These are phyloP conservation scores for Neodontobutis hainanensis DNA, from an alignment of 2,113 vertebrate species.

Conservation along the genomic window DNA sequence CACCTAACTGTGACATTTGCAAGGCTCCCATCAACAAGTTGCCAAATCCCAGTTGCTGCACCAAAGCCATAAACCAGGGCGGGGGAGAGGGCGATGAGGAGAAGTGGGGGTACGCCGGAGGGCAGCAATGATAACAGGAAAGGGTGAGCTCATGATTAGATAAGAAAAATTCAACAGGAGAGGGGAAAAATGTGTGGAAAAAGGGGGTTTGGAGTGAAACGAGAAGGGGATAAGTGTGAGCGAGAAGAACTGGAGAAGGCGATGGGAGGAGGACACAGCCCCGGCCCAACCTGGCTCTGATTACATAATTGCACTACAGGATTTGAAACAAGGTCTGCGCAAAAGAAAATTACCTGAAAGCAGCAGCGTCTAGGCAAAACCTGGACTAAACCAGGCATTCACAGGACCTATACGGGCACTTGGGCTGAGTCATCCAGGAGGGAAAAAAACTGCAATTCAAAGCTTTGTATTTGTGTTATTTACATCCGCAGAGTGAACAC, in stretches of 20 bases:
- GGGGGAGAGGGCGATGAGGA: not conserved
- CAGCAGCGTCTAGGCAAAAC: slow-evolving; percentile 4
- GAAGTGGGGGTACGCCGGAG: not conserved
- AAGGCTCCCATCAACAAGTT: slow-evolving; percentile 45
- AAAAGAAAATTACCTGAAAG: slow-evolving; percentile 18
- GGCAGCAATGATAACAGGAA: not conserved
- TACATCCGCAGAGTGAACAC: not conserved
- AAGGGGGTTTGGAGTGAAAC: not conserved
- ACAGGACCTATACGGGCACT: not conserved
- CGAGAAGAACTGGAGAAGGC: not conserved
- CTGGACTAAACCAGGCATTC: not conserved
- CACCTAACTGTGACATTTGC: slow-evolving; percentile 16
- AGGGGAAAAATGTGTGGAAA: not conserved
- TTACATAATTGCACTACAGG: slow-evolving; percentile 66
- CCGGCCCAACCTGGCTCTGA: slow-evolving; percentile 49
- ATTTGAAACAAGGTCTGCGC: slow-evolving; percentile 44
- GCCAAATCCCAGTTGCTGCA: slow-evolving; percentile 39
- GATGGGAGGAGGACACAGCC: not conserved
- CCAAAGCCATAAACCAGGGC: slow-evolving; percentile 7
- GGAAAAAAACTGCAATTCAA: not conserved
- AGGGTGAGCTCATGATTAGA: not conserved
- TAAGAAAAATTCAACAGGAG: not conserved
- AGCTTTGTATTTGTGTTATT: not conserved
- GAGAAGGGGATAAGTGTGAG: not conserved
- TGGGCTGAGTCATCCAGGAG: not conserved